Percentiles rank a stretch among this genome's conserved stretches.
phyloP scores from a whole-genome alignment of 2,797 vertebrate species.

The Rallus crepitans region DNA sequence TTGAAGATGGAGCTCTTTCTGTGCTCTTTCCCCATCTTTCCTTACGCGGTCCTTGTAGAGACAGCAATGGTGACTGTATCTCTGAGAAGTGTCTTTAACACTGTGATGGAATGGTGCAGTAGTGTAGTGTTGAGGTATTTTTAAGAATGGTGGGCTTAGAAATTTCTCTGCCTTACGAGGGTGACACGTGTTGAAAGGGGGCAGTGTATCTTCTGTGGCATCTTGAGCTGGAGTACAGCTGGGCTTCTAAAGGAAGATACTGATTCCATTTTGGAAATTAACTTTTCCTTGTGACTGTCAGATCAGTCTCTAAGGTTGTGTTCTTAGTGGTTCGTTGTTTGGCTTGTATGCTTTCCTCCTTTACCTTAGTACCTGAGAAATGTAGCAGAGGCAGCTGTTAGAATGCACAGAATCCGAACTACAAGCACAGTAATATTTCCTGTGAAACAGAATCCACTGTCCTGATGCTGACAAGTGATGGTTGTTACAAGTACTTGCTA shows the following conservation, averaged over 20 bases:
- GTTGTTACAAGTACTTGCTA: background rate
- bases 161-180: background rate
- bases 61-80: no score
- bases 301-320: background rate
- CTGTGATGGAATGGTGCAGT: no score
- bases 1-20: background rate
- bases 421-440: background rate
- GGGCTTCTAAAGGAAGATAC: background rate
- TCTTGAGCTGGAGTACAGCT: background rate
- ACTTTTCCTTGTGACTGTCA: background rate
- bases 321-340: background rate
- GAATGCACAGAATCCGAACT: background rate
- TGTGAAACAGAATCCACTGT: background rate
- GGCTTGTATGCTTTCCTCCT: background rate
- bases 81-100: background rate
- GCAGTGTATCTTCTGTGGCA: background rate
- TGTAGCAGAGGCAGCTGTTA: background rate
- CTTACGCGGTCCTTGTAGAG: background rate
- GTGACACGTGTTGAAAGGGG: background rate
- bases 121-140: background rate
- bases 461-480: background rate
- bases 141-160: background rate
- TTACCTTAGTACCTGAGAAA: background rate
- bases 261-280: background rate
- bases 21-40: background rate